A percentile compares a stretch with the other conserved stretches of the same genome.
Conservation (phyloP, 2,113 vertebrate genomes). For the Percopsis transmontana region DNA sequence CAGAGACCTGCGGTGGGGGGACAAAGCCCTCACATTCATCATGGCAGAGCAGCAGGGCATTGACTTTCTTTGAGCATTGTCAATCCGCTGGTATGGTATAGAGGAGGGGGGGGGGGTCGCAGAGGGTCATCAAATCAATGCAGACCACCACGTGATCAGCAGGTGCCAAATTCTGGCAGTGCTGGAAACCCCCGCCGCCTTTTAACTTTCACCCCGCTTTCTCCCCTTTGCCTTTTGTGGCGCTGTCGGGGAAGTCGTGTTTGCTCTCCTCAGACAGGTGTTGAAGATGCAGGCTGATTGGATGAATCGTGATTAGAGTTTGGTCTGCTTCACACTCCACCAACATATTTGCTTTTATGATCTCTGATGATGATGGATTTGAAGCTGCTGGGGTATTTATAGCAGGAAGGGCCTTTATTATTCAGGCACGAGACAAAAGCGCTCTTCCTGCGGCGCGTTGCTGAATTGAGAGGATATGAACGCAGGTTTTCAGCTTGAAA, state of each 20-base stretch:
- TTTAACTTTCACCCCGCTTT: constrained; percentile 2
- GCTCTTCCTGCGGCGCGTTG: background rate
- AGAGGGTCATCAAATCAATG: constrained; percentile 38
- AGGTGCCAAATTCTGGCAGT: constrained; percentile 46
- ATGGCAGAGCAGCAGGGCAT: constrained; percentile 77
- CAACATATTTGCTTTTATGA: constrained; percentile 5
- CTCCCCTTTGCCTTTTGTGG: constrained; percentile 11
- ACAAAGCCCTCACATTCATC: constrained; percentile 89
- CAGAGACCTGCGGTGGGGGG: constrained; percentile 84
- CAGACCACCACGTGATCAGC: constrained; percentile 48
- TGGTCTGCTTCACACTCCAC: constrained; percentile 1
- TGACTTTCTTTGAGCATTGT: constrained; percentile 76
- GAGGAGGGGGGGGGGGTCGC: constrained; percentile 10
- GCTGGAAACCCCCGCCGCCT: constrained; percentile 13
- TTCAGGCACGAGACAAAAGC: constrained; percentile 5
- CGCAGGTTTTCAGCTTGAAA: constrained; percentile 21
- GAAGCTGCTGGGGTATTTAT: constrained; percentile 2
- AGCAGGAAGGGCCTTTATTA: constrained; percentile 7
- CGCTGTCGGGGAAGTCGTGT: constrained; percentile 9
- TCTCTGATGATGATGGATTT: constrained; percentile 11
- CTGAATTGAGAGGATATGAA: constrained; percentile 8
- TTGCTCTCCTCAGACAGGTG: constrained; percentile 13
- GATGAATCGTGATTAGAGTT: constrained; percentile 10
- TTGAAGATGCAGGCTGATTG: background rate
- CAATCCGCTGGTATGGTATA: constrained; percentile 24